Evolutionary conservation across 2,113 vertebrate genomes (phyloP).

Genomic region (Azemiops feae): DNA sequence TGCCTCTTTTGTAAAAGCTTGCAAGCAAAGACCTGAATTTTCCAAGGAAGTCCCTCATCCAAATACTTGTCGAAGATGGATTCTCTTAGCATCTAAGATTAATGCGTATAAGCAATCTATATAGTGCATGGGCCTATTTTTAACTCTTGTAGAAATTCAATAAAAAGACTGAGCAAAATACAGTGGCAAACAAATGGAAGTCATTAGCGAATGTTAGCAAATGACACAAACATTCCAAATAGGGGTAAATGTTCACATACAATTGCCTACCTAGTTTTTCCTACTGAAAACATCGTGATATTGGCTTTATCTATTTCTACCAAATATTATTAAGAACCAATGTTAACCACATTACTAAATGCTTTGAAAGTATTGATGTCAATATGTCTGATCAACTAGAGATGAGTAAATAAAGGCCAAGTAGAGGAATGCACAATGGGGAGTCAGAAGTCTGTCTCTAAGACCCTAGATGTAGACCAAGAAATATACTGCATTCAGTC

Average conservation of each 20-base stretch:
- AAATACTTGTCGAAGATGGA: not conserved
- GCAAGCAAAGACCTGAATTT: not conserved
- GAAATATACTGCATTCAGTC: too few relatives aligned
- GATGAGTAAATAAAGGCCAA: too few relatives aligned
- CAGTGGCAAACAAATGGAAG: not conserved
- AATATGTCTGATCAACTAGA: too few relatives aligned
- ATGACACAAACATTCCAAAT: slow-evolving; percentile 10
- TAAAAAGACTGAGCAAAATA: not conserved
- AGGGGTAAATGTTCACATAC: not conserved
- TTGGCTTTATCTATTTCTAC: not conserved
- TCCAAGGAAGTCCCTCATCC: not conserved
- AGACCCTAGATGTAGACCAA: too few relatives aligned
- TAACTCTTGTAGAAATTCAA: not conserved
- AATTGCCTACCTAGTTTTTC: slow-evolving; percentile 8
- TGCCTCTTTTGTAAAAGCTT: not conserved
- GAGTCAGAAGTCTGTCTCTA: too few relatives aligned
- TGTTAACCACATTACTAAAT: not conserved
- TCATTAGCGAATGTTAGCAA: not conserved
- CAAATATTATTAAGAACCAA: not conserved
- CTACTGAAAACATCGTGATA: not conserved
- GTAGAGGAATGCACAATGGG: too few relatives aligned
- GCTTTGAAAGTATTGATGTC: not conserved
- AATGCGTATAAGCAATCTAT: not conserved
- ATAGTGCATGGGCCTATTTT: not conserved
- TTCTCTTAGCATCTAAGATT: not conserved